These are phyloP conservation scores for Plectrocnemia conspersa DNA, from an alignment of 1,140 invertebrate species.

Conservation along the genomic window DNA sequence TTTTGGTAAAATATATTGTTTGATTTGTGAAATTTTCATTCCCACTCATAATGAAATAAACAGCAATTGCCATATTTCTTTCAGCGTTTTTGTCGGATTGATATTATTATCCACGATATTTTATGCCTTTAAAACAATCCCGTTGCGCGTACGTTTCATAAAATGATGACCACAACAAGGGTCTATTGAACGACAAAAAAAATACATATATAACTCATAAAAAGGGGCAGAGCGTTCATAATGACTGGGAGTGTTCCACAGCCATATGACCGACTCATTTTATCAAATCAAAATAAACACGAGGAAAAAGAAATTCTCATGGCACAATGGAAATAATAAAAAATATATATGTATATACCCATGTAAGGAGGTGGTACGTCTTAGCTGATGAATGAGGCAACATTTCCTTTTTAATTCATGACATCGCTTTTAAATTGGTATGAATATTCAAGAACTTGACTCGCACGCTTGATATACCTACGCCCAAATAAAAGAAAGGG, in stretches of 20 bases:
- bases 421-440: constrained; percentile 35
- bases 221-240: neutral
- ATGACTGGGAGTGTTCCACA: constrained; percentile 19
- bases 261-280: constrained; percentile 19
- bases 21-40: no score
- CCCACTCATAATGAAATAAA: no score
- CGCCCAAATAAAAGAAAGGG: no score
- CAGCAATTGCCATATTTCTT: no score
- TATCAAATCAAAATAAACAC: constrained; percentile 21
- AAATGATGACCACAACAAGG: no score
- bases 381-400: constrained; percentile 28
- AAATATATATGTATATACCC: constrained; percentile 7
- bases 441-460: constrained; percentile 32
- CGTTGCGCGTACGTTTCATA: no score
- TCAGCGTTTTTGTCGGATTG: no score
- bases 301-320: constrained; percentile 19
- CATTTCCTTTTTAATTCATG: constrained; percentile 36
- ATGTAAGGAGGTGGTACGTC: constrained; percentile 22
- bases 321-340: constrained; percentile 9
- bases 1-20: no score
- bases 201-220: no score
- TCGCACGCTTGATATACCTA: constrained; percentile 10
- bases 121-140: no score
- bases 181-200: no score
- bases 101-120: no score